These are phyloP conservation scores for Andinoacara biseriatus DNA, from an alignment of 2,113 vertebrate species.

Conservation along the genomic window DNA sequence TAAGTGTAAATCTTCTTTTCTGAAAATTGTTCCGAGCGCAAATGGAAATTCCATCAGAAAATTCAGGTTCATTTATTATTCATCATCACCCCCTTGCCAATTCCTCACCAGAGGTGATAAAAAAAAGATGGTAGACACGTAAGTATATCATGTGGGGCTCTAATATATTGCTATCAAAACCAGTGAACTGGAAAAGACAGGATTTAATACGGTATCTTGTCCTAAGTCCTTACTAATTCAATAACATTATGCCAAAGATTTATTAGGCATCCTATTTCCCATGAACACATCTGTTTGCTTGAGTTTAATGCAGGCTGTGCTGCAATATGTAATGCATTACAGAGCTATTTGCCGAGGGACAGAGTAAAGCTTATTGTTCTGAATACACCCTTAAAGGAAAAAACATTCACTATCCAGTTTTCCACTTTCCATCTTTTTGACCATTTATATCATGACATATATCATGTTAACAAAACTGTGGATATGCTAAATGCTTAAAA, in stretches of 20 bases:
- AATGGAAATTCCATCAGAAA: constrained; percentile 83
- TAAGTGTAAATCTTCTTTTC: constrained; percentile 77
- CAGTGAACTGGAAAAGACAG: constrained; percentile 76
- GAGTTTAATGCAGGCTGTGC: constrained; percentile 39
- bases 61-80: constrained; percentile 80
- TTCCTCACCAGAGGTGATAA: constrained; percentile 57
- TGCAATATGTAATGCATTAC: constrained; percentile 28
- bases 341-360: constrained; percentile 19
- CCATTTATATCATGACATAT: not conserved
- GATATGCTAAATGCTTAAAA: not conserved
- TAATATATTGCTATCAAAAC: constrained; percentile 68
- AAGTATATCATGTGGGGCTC: constrained; percentile 75
- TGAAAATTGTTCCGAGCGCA: constrained; percentile 72
- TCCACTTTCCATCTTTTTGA: not conserved
- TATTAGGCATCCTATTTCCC: constrained; percentile 67
- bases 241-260: constrained; percentile 75
- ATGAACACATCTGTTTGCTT: constrained; percentile 61
- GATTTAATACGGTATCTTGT: constrained; percentile 67
- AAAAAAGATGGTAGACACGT: constrained; percentile 59
- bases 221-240: constrained; percentile 78
- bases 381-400: not conserved
- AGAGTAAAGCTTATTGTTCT: not conserved
- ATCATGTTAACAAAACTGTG: not conserved
- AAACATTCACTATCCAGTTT: not conserved
- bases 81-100: constrained; percentile 61